A percentile compares a stretch with the other conserved stretches of the same genome.
These are phyloP conservation scores for Anarrhichthys ocellatus DNA, from an alignment of 2,113 vertebrate genomes.

Conservation along the genomic window DNA sequence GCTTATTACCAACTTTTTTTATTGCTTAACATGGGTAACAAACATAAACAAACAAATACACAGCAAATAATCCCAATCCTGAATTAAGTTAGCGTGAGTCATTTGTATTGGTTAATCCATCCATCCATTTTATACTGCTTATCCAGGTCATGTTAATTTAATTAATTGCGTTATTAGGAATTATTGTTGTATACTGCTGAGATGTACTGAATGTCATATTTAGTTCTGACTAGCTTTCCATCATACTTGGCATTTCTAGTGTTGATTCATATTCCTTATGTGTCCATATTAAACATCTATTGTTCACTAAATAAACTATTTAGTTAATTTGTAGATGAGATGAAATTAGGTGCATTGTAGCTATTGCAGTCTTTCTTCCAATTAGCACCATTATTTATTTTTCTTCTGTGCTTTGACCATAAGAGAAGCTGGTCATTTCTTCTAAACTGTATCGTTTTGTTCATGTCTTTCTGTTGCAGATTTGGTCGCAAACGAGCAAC, in stretches of 20 bases:
- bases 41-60: too few species aligned
- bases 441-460: neutral
- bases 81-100: too few species aligned
- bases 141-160: too few species aligned
- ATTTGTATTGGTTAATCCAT: neutral
- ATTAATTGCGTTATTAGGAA: neutral
- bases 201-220: neutral
- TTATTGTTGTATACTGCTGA: neutral
- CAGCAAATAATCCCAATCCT: too few species aligned
- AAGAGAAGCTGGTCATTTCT: neutral
- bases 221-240: neutral
- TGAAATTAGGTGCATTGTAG: neutral
- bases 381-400: neutral
- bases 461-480: constrained; percentile 32
- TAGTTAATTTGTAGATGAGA: too few species aligned
- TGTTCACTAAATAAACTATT: neutral
- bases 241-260: neutral
- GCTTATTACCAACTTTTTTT: neutral
- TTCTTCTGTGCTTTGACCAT: neutral
- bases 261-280: neutral
- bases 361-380: neutral
- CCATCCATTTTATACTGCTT: too few species aligned
- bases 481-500: constrained; percentile 59
- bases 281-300: neutral
- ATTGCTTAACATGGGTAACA: too few species aligned